Percentiles rank a stretch among this genome's conserved stretches.
phyloP scores from a whole-genome alignment of 2,113 vertebrate species.

The Sinocyclocheilus anophthalmus region DNA sequence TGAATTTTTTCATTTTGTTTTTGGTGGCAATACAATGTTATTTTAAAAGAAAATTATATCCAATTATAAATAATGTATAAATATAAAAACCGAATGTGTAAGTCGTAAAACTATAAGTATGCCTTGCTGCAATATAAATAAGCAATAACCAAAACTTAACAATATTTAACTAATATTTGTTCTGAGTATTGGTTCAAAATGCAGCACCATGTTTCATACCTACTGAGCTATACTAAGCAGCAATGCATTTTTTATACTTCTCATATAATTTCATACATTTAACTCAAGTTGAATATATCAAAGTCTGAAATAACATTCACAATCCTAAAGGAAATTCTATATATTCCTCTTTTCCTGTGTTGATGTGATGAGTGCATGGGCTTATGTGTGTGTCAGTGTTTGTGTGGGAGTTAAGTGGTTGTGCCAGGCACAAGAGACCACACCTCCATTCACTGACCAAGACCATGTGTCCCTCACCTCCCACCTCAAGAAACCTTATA shows the following conservation, averaged over 20 bases:
- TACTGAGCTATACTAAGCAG: neutral
- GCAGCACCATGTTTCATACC: neutral
- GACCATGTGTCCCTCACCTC: slow-evolving; percentile 54
- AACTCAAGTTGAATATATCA: neutral
- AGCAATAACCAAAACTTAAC: neutral
- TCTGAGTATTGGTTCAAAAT: neutral
- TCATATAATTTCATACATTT: neutral
- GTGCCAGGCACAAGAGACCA: slow-evolving; percentile 35
- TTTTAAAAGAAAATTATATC: too few species aligned
- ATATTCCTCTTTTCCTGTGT: neutral
- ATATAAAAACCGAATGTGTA: neutral
- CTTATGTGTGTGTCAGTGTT: neutral
- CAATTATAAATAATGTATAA: too few species aligned
- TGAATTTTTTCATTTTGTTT: too few species aligned
- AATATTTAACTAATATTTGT: neutral
- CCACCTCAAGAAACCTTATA: slow-evolving; percentile 48
- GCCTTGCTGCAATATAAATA: neutral
- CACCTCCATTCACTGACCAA: slow-evolving; percentile 48
- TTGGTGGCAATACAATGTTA: too few species aligned
- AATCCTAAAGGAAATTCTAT: neutral
- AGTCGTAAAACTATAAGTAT: neutral
- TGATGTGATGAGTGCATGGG: neutral
- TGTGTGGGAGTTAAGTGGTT: neutral
- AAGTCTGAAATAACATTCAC: neutral
- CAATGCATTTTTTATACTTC: neutral